A percentile compares a stretch with the other conserved stretches of the same genome.
phyloP scores from a whole-genome alignment of 2,888 invertebrate genomes.

The Nemurella pictetii region DNA sequence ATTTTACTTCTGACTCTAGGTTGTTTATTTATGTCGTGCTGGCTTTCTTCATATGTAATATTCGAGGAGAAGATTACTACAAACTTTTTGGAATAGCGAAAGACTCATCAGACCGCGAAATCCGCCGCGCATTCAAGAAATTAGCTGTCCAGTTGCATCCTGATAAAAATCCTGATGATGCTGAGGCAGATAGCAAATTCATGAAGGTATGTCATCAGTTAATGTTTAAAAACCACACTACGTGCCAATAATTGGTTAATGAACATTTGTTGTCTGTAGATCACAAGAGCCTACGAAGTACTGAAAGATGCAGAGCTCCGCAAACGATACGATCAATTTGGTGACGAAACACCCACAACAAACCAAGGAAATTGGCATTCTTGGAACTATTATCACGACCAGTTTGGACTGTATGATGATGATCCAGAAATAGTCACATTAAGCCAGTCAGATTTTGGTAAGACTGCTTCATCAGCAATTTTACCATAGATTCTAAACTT shows the following conservation, averaged over 20 bases:
- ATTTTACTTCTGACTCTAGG: background rate
- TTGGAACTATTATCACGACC: conserved; percentile 77
- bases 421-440: conserved; percentile 80
- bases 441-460: conserved; percentile 74
- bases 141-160: conserved; percentile 74
- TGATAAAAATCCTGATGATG: conserved; percentile 77
- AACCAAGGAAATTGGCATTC: conserved; percentile 72
- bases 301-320: conserved; percentile 79
- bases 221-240: too few relatives aligned
- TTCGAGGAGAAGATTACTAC: conserved; percentile 60
- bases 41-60: background rate
- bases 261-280: conserved; percentile 3
- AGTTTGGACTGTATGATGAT: conserved; percentile 85
- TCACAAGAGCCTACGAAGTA: conserved; percentile 84
- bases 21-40: background rate
- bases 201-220: conserved; percentile 55
- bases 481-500: conserved; percentile 41
- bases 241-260: too few relatives aligned
- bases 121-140: conserved; percentile 77
- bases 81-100: conserved; percentile 67
- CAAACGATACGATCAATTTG: conserved; percentile 77
- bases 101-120: conserved; percentile 69
- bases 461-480: too few relatives aligned
- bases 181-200: conserved; percentile 74
- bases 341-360: conserved; percentile 67